Conservation (phyloP, 37 sponge, comb jelly and placozoan genomes). For the Petrosia ficiformis region DNA sequence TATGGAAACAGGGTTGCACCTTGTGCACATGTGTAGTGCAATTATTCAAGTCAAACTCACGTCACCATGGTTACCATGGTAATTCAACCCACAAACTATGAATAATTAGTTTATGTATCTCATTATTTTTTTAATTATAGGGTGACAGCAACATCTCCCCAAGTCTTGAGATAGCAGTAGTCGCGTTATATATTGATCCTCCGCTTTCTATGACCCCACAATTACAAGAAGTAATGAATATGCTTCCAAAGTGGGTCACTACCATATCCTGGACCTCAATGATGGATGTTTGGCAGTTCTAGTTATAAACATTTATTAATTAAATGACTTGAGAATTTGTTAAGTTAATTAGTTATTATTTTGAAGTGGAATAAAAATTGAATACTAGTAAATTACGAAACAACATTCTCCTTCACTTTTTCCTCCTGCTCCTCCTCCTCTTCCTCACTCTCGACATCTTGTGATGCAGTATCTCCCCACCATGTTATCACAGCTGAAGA, state of each 20-base stretch:
- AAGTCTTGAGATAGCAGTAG: neutral
- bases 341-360: neutral
- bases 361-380: no score
- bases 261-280: constrained; percentile 34
- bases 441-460: neutral
- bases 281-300: constrained; percentile 29
- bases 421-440: no score
- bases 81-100: no score
- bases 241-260: constrained; percentile 57
- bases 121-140: no score
- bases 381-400: no score
- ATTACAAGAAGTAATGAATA: constrained; percentile 1
- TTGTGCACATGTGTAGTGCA: no score
- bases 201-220: constrained; percentile 34
- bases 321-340: neutral
- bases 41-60: no score
- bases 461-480: constrained; percentile 21
- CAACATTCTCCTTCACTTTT: no score
- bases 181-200: constrained; percentile 39
- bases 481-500: constrained; percentile 37
- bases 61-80: no score
- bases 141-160: neutral
- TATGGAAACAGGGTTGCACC: no score
- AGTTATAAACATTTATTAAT: neutral
- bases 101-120: no score